Evolutionary conservation across 1,140 invertebrate genomes (phyloP), one percentile per base, ranked within the genome.

Genomic region (Chlorops oryzae): DNA sequence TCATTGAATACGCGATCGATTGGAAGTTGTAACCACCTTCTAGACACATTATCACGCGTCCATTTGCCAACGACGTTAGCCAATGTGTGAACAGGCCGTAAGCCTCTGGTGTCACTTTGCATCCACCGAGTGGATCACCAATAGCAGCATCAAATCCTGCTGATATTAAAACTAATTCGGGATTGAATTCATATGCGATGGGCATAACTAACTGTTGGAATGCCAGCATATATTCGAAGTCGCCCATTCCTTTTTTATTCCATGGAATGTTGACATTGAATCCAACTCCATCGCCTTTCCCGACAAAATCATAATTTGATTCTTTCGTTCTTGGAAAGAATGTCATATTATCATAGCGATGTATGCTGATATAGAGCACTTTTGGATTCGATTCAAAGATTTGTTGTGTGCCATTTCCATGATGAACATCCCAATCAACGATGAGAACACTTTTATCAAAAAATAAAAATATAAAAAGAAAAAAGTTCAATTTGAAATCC

Each of bases 1-100:
- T 80, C 84, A 95, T 88, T 2, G 85, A 82, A 58, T 92, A 84
- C 1, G 90, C 83, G 49, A 91, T 88, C 2, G 90, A 87, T 43
- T 82, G 84, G 6, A 92, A 75, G 68, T 95, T 94, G 74, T 96
- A 96, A 5, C 93, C 93, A n/a, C 92, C 93, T 77, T 98, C 95
- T 1, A 97, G 75, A 32, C 84, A 83, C 0, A 96, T 61, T 42
- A 97, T 80, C 2, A 96, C 64, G 44, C 80, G 81, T 2, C 94
- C 93, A 58, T 84, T 84, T 1, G 94, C 92, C 34, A 97, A 65
- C 0, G 82, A 76, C 6, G 80, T 81, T 2, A 98, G 71, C 76
- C 92, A 82, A 46, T 92, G 86, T 1, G 92, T 93, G 75, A 98
- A 86, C 55, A 92, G 84, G 1, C 85, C 91, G 68, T 88, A 98